These are phyloP conservation scores for Serranus cabrilla DNA, from an alignment of 2,797 vertebrate genomes.

Conservation along the genomic window DNA sequence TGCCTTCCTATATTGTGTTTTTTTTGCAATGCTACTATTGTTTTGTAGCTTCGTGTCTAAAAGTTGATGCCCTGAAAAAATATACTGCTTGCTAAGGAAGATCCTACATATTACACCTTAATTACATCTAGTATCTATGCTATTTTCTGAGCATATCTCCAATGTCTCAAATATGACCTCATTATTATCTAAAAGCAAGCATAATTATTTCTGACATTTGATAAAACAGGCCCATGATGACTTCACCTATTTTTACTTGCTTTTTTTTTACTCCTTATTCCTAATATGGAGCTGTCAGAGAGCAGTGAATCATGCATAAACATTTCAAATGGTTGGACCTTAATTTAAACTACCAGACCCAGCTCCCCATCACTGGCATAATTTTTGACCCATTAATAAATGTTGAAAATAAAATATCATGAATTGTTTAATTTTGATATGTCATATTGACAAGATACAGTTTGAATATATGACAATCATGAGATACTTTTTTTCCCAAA, in stretches of 20 bases:
- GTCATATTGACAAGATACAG: background rate
- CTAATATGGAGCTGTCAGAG: background rate
- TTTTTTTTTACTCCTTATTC: background rate
- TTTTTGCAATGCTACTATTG: too few species aligned
- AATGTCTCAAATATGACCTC: background rate
- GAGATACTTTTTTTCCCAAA: background rate
- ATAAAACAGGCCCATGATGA: background rate
- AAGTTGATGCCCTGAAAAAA: too few species aligned
- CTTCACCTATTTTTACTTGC: background rate
- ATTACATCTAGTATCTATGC: too few species aligned
- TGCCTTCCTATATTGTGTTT: too few species aligned
- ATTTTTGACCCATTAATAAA: background rate
- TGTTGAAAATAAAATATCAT: background rate
- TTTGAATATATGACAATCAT: background rate
- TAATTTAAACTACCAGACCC: background rate
- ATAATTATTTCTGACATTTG: background rate
- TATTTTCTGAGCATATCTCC: too few species aligned
- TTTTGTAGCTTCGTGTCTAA: too few species aligned
- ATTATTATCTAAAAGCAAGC: background rate
- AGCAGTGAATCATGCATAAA: background rate
- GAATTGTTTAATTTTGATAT: background rate
- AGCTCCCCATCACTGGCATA: background rate
- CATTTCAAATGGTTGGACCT: background rate
- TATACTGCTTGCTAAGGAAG: too few species aligned
- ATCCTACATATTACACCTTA: too few species aligned